Evolutionary conservation across 2,113 vertebrate species (phyloP), one percentile per base, ranked within the genome.

Genomic region (Petrocephalus zakoni): DNA sequence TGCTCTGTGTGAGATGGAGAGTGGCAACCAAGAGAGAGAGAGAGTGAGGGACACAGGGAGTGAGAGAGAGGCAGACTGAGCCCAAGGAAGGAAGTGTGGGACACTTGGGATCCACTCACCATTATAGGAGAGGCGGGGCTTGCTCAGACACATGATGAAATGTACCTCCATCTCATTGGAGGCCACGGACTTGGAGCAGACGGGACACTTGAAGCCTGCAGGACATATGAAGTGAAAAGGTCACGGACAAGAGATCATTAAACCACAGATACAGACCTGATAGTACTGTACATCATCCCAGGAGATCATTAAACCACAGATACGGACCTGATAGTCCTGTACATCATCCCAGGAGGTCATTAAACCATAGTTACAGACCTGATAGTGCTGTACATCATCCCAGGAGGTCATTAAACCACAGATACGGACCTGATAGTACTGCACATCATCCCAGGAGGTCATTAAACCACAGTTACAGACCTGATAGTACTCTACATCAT

Each of bases 91-190:
- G 84, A 56, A 52, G 17, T 25, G 52, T 13, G 22, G 13, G 15
- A 56, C 6, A 21, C 10, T 9, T 1, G 52, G 34, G 19, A 4
- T 25, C 34, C 85, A 42, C 93, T 96, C 96, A 99, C 98, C 98
- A 0, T 99, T 99, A 93, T 99, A 99, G 92, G 98, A 99, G 94
- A 99, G 97, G 92, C 98, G 98, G 90, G 98, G 98, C 95, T 99
- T 99, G 96, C 98, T 99, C 94, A 99, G 95, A 98, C 98, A 99
- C 98, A 99, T 99, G 95, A 99, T 98, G 97, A 99, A 99, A 96
- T 99, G 98, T 95, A 99, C 98, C 95, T 99, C 98, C 97, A 99
- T 99, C 94, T 99, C 98, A 68, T 98, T 98, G 88, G 98, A 99
- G 88, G 97, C 97, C 96, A 99, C 98, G 22, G 98, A 99, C 96